Evolutionary conservation across 2,888 invertebrate species (phyloP).

Genomic region (Acleris emargana): DNA sequence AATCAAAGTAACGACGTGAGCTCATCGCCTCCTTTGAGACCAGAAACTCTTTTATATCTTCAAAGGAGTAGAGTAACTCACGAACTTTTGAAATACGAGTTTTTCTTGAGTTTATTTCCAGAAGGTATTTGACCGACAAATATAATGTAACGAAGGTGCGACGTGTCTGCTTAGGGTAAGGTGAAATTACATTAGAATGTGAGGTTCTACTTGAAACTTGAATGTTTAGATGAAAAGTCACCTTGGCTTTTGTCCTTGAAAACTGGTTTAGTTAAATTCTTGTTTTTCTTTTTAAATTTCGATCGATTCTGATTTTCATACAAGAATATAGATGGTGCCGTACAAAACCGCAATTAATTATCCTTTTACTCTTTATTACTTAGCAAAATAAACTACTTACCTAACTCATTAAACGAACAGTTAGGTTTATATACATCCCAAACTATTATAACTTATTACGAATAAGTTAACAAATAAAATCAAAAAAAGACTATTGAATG

Average conservation of each 20-base stretch:
- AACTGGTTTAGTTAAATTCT: neutral
- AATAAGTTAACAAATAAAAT: no score
- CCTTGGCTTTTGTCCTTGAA: neutral
- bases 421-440: no score
- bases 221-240: neutral
- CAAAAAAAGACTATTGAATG: no score
- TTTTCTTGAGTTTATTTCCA: constrained; percentile 43
- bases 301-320: no score
- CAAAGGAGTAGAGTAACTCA: constrained; percentile 51
- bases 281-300: no score
- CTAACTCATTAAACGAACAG: no score
- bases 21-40: constrained; percentile 64
- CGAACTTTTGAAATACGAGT: constrained; percentile 53
- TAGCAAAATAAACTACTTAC: no score
- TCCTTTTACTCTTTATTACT: no score
- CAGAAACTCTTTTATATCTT: constrained; percentile 65
- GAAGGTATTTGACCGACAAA: constrained; percentile 32
- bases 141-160: constrained; percentile 33
- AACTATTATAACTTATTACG: no score
- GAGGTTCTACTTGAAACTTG: neutral
- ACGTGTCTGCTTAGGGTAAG: constrained; percentile 18
- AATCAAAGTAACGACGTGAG: constrained; percentile 68
- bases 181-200: constrained; percentile 20
- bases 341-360: no score
- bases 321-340: no score